Evolutionary conservation across 2,888 invertebrate species (phyloP).

Genomic region (Parnassius apollo): DNA sequence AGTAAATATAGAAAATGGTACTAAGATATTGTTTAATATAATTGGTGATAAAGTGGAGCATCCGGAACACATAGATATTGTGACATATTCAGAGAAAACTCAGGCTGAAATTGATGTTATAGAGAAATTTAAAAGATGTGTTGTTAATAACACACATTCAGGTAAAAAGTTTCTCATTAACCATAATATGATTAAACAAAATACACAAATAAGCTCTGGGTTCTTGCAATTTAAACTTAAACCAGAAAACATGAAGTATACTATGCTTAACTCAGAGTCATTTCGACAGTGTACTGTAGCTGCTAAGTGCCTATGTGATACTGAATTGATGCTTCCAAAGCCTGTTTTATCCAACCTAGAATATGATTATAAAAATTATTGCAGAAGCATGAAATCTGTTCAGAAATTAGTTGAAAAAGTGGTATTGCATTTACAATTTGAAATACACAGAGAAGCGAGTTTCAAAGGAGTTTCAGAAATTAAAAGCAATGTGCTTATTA

Average conservation of each 20-base stretch:
- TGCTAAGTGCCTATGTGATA: slow-evolving; percentile 56
- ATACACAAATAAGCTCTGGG: slow-evolving; percentile 58
- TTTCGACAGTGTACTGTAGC: slow-evolving; percentile 74
- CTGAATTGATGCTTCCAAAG: slow-evolving; percentile 54
- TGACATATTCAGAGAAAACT: slow-evolving; percentile 60
- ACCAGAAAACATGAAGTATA: slow-evolving; percentile 71
- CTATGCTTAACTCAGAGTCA: slow-evolving; percentile 74
- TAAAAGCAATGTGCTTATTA: slow-evolving; percentile 69
- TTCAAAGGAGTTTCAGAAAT: slow-evolving; percentile 67
- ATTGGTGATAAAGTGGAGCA: slow-evolving; percentile 57
- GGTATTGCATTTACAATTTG: slow-evolving; percentile 60
- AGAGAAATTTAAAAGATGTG: slow-evolving; percentile 74
- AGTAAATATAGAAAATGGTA: slow-evolving; percentile 78
- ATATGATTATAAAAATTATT: slow-evolving; percentile 66
- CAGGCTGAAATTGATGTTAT: slow-evolving; percentile 59
- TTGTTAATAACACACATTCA: slow-evolving; percentile 71
- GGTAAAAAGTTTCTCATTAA: slow-evolving; percentile 79
- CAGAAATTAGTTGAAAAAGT: slow-evolving; percentile 61
- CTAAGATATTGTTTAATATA: slow-evolving; percentile 76
- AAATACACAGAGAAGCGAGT: slow-evolving; percentile 66
- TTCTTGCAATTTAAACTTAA: slow-evolving; percentile 65
- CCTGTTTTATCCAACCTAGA: slow-evolving; percentile 47
- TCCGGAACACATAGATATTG: slow-evolving; percentile 75
- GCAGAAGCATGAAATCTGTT: slow-evolving; percentile 76
- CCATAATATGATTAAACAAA: slow-evolving; percentile 71